Conservation (phyloP, 1,140 invertebrate genomes). For the Nomia melanderi region DNA sequence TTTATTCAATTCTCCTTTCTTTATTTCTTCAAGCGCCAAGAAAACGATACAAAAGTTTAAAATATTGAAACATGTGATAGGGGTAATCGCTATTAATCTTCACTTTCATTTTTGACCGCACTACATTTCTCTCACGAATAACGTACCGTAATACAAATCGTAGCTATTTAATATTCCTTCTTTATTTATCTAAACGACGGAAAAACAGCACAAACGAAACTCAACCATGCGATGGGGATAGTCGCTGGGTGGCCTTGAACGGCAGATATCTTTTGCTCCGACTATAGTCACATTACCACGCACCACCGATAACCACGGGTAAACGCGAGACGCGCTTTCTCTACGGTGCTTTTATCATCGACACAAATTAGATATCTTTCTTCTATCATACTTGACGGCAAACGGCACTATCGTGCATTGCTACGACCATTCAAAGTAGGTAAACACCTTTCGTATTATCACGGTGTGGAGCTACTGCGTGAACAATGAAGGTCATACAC, state of each 20-base stretch:
- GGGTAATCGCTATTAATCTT: too few relatives aligned
- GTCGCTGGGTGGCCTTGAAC: constrained; percentile 6
- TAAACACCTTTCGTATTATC: background rate
- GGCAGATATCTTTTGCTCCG: constrained; percentile 7
- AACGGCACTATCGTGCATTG: background rate
- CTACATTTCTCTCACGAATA: too few relatives aligned
- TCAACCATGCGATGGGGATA: background rate
- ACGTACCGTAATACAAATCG: too few relatives aligned
- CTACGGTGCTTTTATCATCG: constrained; percentile 8
- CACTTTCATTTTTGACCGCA: too few relatives aligned
- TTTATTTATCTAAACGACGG: too few relatives aligned
- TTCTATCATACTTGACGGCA: background rate
- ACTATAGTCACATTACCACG: constrained; percentile 73
- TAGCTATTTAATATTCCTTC: too few relatives aligned
- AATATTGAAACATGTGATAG: too few relatives aligned
- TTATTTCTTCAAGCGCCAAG: too few relatives aligned
- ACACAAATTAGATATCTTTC: background rate
- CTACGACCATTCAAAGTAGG: background rate
- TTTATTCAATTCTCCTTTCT: too few relatives aligned
- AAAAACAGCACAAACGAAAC: too few relatives aligned
- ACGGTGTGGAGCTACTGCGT: background rate
- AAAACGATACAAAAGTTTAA: too few relatives aligned
- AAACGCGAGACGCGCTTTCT: constrained; percentile 58
- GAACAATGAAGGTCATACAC: background rate
- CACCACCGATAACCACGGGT: constrained; percentile 68